Evolutionary conservation across 2,888 invertebrate species (phyloP), one percentile per base, ranked within the genome.

Genomic region (Drepana falcataria): DNA sequence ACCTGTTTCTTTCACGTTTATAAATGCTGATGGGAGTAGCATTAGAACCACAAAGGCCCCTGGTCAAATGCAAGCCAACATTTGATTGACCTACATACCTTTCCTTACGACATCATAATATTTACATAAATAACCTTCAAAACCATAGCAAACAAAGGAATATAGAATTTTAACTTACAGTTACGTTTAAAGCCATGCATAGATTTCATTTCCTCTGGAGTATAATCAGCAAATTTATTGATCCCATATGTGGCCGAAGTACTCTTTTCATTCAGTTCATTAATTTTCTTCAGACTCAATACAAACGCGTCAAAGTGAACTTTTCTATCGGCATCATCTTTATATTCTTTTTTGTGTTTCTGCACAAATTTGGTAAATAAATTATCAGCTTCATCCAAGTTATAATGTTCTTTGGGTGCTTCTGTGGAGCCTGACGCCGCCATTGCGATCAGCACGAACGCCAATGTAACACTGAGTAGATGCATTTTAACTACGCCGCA

Each of bases 281-380:
- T 79, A 40, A 80, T 74, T 35, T 59, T 55, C 49, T 63, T 44
- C 53, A 82, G 66, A 62, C 53, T 68, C 0, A 52, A 54, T 0
- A 66, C 48, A 52, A 84, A 84, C 3, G 72, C 69, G 41, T 63
- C 48, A 49, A 59, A 80, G 56, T 79, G 83, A 1, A 37, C 34
- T 0, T 69, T 55, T 57, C 54, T 71, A 44, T 84, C 83, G 0
- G 56, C 71, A 0, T 67, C 71, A 61, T 77, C 67, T 48, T 73
- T 75, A 57, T 83, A 83, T 2, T 56, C 35, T 58, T 63, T 78
- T 40, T 77, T 55, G 55, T 65, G 59, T 0, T 79, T 70, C 49
- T 67, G 63, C 0, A 77, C 58, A 55, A 75, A 83, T n/a, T 70
- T 47, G 0, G 71, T 70, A 41, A 82, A 84, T 6, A 76, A 44